phyloP scores from a whole-genome alignment of 2,797 vertebrate genomes.

The Mus caroli region DNA sequence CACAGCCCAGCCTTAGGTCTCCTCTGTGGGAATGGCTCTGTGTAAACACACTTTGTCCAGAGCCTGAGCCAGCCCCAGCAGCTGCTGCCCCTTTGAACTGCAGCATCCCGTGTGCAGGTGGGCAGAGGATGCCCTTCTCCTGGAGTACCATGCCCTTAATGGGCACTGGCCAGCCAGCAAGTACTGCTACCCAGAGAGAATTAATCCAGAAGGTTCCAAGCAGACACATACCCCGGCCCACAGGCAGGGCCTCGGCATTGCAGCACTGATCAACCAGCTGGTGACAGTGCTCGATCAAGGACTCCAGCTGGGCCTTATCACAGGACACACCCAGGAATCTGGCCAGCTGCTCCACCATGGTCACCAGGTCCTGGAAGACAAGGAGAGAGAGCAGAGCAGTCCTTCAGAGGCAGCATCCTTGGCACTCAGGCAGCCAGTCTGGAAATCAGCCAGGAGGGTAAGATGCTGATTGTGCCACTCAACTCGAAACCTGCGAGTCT shows the following conservation, averaged over 20 bases:
- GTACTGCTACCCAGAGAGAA: not conserved
- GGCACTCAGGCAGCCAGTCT: not conserved
- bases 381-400: not conserved
- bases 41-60: too few species aligned
- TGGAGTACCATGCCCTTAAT: not conserved
- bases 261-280: slow-evolving; percentile 98
- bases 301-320: slow-evolving; percentile 96
- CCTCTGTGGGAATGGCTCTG: not conserved
- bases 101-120: too few species aligned
- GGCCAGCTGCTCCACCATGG: slow-evolving; percentile 95
- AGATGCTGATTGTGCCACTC: fast-evolving
- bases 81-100: not conserved
- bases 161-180: not conserved
- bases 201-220: not conserved
- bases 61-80: not conserved
- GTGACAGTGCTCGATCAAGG: slow-evolving; percentile 96
- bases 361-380: slow-evolving; percentile 93
- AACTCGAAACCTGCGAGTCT: not conserved
- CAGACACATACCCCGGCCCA: slow-evolving; percentile 93
- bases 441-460: not conserved
- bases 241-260: slow-evolving; percentile 95
- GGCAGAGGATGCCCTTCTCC: not conserved
- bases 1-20: not conserved
- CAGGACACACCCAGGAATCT: slow-evolving; percentile 96
- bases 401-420: not conserved